Evolutionary conservation across 2,113 vertebrate species (phyloP), one percentile per base, ranked within the genome.

Genomic region (Neogobius melanostomus): DNA sequence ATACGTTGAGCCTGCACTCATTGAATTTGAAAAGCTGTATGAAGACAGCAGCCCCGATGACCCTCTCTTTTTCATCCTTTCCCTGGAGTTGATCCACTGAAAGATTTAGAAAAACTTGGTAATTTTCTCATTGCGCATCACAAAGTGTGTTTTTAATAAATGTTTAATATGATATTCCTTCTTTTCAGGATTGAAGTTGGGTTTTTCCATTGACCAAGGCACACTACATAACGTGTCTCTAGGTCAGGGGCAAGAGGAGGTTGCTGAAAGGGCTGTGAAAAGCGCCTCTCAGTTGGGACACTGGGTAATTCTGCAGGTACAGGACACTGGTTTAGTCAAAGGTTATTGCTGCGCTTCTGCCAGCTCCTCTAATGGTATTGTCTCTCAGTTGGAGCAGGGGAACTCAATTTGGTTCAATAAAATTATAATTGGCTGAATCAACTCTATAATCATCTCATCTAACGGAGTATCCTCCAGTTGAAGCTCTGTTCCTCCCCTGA

Each of bases 21-120:
- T 92, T 74, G 91, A 94, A 53, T 93, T 95, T 82, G 84, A 80
- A 60, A 94, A 94, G 87, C 89, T 90, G 10, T 91, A 82, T 65
- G 87, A 94, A 80, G 92, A 93, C 17, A 95, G 91, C 74, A 80
- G 81, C 78, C 89, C 93, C 0, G 81, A 85, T 36, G 92, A 80
- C 10, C 93, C 94, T 0, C 8, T 95, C 21, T 93, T 97, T 89
- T 96, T 95, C 75, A 92, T 97, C 84, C 90, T 95, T 42, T 94
- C 93, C 92, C 92, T 60, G 93, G 93, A 68, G 87, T 91, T 0
- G 87, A 96, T 53, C 89, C 94, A 46, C 89, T 95, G 6, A 93
- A 94, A 90, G 92, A 94, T 85, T 88, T 88, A 1, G 95, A 96
- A 81, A 87, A 76, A 21, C 90, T 95, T 15, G 88, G 89, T 94